A percentile compares a stretch with the other conserved stretches of the same genome.
These are phyloP conservation scores for Potorous gilbertii DNA, from an alignment of 2,797 vertebrate species.

Conservation along the genomic window DNA sequence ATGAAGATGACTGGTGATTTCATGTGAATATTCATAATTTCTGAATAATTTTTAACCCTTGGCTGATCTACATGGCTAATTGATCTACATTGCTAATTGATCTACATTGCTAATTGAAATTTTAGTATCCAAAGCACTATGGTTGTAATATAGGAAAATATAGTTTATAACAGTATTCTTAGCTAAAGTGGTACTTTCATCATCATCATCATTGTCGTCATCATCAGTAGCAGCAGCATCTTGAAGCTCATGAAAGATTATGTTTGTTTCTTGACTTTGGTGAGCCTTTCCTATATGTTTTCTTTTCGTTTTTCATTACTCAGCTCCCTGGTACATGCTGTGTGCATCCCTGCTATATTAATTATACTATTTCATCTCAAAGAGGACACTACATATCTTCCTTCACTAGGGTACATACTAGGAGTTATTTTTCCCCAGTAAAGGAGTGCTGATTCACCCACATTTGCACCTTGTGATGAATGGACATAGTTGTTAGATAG, in stretches of 20 bases:
- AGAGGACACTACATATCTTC: neutral
- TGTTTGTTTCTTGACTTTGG: neutral
- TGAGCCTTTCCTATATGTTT: neutral
- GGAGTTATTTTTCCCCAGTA: neutral
- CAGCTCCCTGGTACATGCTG: neutral
- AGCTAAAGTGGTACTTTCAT: slow-evolving; percentile 29
- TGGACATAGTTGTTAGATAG: slow-evolving; percentile 25
- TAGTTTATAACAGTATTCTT: no score
- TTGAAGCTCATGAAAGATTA: neutral
- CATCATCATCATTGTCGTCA: neutral
- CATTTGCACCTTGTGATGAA: neutral
- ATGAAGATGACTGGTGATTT: slow-evolving; percentile 44
- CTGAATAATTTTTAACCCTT: slow-evolving; percentile 24
- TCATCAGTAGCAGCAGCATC: neutral
- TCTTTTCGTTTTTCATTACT: slow-evolving; percentile 14
- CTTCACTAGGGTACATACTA: neutral
- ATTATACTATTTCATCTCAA: slow-evolving; percentile 11
- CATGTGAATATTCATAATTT: neutral
- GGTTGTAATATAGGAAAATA: neutral
- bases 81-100: neutral
- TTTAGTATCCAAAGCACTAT: neutral
- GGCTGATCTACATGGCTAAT: slow-evolving; percentile 21
- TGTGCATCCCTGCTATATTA: neutral
- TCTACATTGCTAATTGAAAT: slow-evolving; percentile 31
- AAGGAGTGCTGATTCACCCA: neutral